phyloP scores from a whole-genome alignment of 2,113 vertebrate species.

The Crypturellus undulatus region DNA sequence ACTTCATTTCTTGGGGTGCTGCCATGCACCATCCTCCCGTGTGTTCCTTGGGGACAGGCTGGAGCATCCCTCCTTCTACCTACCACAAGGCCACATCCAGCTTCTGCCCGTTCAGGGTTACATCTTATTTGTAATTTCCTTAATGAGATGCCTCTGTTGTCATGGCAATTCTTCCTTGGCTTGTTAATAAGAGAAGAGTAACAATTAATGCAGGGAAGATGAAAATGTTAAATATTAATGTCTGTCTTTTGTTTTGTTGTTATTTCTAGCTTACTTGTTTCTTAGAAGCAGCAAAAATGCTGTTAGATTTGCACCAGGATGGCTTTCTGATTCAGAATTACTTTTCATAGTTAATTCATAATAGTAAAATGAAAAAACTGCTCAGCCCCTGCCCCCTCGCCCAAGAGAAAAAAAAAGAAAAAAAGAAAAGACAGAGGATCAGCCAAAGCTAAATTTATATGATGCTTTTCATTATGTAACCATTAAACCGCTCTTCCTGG shows the following conservation, averaged over 20 bases:
- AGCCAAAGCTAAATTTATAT: conserved; percentile 43
- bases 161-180: conserved; percentile 37
- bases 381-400: not conserved
- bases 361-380: not conserved
- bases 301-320: not conserved
- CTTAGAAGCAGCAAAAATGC: not conserved
- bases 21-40: not conserved
- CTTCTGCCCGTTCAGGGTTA: not conserved
- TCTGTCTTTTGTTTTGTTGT: not conserved
- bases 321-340: conserved; percentile 22
- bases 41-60: not conserved
- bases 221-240: conserved; percentile 43
- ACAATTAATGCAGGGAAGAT: conserved; percentile 44
- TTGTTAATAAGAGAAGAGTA: conserved; percentile 44
- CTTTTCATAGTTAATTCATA: conserved; percentile 60
- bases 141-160: not conserved
- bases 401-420: too few relatives aligned
- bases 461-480: conserved; percentile 1
- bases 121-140: not conserved
- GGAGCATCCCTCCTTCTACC: not conserved
- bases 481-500: not conserved
- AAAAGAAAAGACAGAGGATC: not conserved
- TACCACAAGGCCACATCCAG: not conserved
- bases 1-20: not conserved
- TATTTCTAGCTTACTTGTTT: not conserved